Evolutionary conservation across 2,113 vertebrate species (phyloP), one percentile per base, ranked within the genome.

Genomic region (Malurus elegans): DNA sequence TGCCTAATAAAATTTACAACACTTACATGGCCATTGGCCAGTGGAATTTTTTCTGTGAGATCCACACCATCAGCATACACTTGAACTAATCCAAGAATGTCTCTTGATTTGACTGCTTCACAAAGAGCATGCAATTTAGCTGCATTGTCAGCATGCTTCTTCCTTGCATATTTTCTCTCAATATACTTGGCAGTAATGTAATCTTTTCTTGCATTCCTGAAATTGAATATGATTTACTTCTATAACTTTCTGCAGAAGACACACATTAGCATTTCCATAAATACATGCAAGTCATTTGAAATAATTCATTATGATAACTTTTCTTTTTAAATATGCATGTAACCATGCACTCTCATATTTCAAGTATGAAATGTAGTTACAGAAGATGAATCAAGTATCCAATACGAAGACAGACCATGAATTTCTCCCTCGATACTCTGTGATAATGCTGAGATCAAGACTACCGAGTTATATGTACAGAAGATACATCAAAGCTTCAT

Each of bases 111-210:
- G 65, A 99, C 98, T 1, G 99, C 98, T 94, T 99, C 98, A 70
- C 98, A 99, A 50, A 99, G 98, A 50, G 96, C 96, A 23, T 98
- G 98, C 51, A 99, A 97, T 58, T 98, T 98, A 57, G 98, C 94
- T 2, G 94, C 48, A 2, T 91, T 95, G 60, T 99, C 98, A 1
- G 67, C 23, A 3, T 98, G 98, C n/a, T 96, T 98, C 34, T 97
- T 98, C 90, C 95, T 97, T 14, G 98, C 98, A 7, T 99, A 99
- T 26, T 97, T 98, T 93, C 98, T 99, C 96, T 99, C 99, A 6
- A 98, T 99, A 97, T 99, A 99, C 96, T 99, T 99, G 79, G 99
- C 98, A 13, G 98, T 99, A 95, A 99, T 99, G 97, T 98, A 99
- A 96, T 99, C 99, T 97, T 99, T 99, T 91, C 99, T 98, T 42